These are phyloP conservation scores for Benitochromis conjunctus DNA, from an alignment of 2,113 vertebrate genomes.

Conservation along the genomic window DNA sequence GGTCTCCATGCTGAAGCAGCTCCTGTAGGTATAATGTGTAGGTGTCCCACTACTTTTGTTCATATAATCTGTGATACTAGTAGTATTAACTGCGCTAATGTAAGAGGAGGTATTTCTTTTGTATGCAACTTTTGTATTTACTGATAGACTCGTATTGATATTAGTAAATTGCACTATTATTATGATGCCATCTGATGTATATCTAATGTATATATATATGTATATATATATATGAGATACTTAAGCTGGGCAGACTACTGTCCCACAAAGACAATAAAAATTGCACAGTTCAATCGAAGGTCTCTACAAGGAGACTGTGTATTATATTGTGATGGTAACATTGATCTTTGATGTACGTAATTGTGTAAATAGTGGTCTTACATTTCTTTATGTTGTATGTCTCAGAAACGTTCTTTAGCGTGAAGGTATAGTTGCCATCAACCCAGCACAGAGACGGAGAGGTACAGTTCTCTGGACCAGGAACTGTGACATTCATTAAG, in stretches of 20 bases:
- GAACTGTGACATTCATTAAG: conserved; percentile 78
- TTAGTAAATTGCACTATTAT: neutral
- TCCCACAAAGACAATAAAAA: neutral
- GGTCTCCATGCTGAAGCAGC: neutral
- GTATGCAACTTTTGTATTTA: neutral
- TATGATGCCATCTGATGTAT: neutral
- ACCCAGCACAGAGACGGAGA: conserved; percentile 77
- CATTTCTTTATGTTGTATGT: conserved; percentile 78
- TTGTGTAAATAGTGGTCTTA: conserved; percentile 43
- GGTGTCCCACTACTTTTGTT: neutral
- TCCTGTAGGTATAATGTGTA: neutral
- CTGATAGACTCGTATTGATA: neutral
- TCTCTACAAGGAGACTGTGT: neutral
- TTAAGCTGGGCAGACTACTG: neutral
- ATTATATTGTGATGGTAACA: neutral
- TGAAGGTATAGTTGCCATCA: conserved; percentile 68
- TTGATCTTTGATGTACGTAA: neutral
- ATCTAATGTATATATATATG: neutral
- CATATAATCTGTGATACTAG: neutral
- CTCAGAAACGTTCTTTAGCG: conserved; percentile 75
- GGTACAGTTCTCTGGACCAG: conserved; percentile 81
- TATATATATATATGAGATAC: neutral
- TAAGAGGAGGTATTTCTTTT: too few species aligned
- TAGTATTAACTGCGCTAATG: too few species aligned
- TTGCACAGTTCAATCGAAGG: neutral